Evolutionary conservation across 2,113 vertebrate genomes (phyloP).

Genomic region (Dicerorhinus sumatrensis): DNA sequence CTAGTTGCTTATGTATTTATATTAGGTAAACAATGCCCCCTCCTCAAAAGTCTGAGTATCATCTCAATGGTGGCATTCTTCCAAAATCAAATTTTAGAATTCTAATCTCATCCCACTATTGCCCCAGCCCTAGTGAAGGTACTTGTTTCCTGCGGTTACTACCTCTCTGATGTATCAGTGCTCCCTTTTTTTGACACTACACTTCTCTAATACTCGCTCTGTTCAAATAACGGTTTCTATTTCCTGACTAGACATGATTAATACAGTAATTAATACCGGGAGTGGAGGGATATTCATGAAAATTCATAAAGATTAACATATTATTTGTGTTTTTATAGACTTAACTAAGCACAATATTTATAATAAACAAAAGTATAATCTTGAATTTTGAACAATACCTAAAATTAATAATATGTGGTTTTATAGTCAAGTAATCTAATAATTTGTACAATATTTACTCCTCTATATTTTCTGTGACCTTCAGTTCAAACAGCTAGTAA

Average conservation of each 20-base stretch:
- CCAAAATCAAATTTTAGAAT: not conserved
- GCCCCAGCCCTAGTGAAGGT: not conserved
- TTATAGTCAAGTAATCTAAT: not conserved
- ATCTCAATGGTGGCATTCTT: not conserved
- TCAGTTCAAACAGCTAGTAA: not conserved
- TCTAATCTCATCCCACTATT: not conserved
- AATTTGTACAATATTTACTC: not conserved
- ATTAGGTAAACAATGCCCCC: not conserved
- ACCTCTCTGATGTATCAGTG: not conserved
- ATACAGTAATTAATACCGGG: not conserved
- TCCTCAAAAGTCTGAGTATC: not conserved
- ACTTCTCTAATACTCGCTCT: not conserved
- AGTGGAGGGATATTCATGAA: not conserved
- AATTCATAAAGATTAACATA: not conserved
- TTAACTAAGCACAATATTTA: not conserved
- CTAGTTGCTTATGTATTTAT: not conserved
- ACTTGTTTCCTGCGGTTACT: not conserved
- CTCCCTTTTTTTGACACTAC: not conserved
- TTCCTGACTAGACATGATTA: not conserved
- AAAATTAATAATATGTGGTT: not conserved
- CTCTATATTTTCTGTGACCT: not conserved
- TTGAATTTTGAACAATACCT: not conserved
- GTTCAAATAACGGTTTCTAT: not conserved
- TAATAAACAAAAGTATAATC: not conserved
- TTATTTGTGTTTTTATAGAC: not conserved